Evolutionary conservation across 1,140 invertebrate genomes (phyloP).

Genomic region (Protaetia brevitarsis): DNA sequence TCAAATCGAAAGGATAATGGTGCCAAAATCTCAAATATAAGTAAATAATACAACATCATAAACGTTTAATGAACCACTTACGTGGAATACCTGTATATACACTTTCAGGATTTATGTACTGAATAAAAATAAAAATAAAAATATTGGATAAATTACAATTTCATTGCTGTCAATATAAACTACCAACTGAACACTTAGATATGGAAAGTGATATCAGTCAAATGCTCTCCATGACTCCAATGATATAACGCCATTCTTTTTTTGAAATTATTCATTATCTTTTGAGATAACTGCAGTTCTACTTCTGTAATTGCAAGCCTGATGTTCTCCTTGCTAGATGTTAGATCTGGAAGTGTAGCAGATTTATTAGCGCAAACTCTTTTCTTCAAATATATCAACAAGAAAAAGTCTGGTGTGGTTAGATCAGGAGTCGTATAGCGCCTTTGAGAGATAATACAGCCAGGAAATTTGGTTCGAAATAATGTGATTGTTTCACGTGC

Average conservation of each 20-base stretch:
- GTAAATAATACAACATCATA: too few relatives aligned
- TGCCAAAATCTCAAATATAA: too few relatives aligned
- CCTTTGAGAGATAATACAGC: not conserved
- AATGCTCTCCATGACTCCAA: not conserved
- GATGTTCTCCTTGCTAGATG: slow-evolving; percentile 35
- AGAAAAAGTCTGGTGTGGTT: slow-evolving; percentile 38
- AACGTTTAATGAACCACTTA: too few relatives aligned
- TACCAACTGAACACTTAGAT: too few relatives aligned
- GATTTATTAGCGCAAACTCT: slow-evolving; percentile 33
- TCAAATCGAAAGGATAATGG: too few relatives aligned
- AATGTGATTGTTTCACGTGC: too few relatives aligned
- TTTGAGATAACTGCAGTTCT: slow-evolving; percentile 22
- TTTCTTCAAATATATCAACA: slow-evolving; percentile 41
- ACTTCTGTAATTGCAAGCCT: slow-evolving; percentile 27
- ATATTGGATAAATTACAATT: not conserved
- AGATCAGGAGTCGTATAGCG: slow-evolving; percentile 27
- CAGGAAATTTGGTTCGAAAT: not conserved
- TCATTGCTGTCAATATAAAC: not conserved
- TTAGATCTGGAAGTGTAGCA: too few relatives aligned
- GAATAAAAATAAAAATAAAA: too few relatives aligned
- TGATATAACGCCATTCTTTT: slow-evolving; percentile 17
- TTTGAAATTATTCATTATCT: not conserved
- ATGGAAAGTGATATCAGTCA: not conserved
- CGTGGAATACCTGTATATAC: too few relatives aligned
- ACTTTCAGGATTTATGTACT: too few relatives aligned